A percentile compares a stretch with the other conserved stretches of the same genome.
Conservation (phyloP, 2,888 invertebrate species). For the Drosophila mimetica region DNA sequence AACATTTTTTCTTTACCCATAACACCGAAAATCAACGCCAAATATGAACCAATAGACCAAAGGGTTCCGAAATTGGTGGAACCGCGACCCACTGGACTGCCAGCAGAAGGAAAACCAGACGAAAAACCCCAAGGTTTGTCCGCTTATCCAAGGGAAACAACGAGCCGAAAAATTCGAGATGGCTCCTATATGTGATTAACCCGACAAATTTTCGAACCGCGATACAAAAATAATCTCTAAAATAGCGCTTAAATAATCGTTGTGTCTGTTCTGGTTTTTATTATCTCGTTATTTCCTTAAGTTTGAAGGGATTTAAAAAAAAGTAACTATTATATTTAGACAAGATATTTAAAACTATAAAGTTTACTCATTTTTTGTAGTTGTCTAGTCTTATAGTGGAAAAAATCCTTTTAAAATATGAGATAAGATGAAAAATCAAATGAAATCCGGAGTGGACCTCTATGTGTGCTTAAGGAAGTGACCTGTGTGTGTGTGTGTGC, state of each 20-base stretch:
- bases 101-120: neutral
- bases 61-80: too few species aligned
- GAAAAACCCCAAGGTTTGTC: slow-evolving; percentile 9
- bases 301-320: neutral
- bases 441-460: slow-evolving; percentile 8
- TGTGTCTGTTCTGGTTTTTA: slow-evolving; percentile 3
- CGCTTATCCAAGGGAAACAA: neutral
- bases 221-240: neutral
- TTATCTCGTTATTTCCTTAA: neutral
- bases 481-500: slow-evolving; percentile 1
- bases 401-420: neutral
- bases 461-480: slow-evolving; percentile 1
- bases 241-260: slow-evolving; percentile 5
- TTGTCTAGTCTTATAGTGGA: neutral
- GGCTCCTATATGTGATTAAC: slow-evolving; percentile 13
- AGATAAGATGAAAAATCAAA: neutral
- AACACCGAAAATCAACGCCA: neutral
- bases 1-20: slow-evolving; percentile 4
- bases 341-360: too few species aligned
- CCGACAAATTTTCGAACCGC: slow-evolving; percentile 6
- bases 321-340: neutral
- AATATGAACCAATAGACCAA: too few species aligned
- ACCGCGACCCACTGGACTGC: too few species aligned
- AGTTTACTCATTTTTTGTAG: too few species aligned
- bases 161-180: neutral